These are phyloP conservation scores for Smithornis capensis DNA, from an alignment of 2,113 vertebrate species.

Conservation along the genomic window DNA sequence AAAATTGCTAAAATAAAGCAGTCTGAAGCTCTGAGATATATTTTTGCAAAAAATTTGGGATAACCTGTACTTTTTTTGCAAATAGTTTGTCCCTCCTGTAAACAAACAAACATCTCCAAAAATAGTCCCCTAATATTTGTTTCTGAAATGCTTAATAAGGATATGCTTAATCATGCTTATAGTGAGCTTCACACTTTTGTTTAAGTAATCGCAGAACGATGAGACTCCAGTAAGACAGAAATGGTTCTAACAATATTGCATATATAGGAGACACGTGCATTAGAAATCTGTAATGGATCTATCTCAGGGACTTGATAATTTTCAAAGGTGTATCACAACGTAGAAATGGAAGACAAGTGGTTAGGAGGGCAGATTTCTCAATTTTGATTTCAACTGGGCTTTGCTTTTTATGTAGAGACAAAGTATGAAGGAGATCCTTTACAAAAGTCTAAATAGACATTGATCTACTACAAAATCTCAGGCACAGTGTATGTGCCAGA, in stretches of 20 bases:
- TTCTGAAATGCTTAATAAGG: not conserved
- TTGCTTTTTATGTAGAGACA: not conserved
- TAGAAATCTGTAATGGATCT: not conserved
- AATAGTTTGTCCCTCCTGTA: not conserved
- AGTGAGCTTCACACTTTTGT: not conserved
- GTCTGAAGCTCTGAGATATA: not conserved
- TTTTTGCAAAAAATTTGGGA: not conserved
- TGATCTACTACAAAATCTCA: not conserved
- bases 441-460: accelerated
- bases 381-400: not conserved
- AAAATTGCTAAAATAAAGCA: not conserved
- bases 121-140: not conserved
- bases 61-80: not conserved
- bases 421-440: not conserved
- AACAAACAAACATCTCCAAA: not conserved
- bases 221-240: not conserved
- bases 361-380: not conserved
- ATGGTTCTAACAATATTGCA: not conserved
- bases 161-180: too few relatives aligned
- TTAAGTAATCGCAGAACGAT: accelerated
- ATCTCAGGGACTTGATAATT: not conserved
- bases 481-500: not conserved
- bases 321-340: not conserved
- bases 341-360: not conserved
- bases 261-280: accelerated